Conservation (phyloP, 2,113 vertebrate species). For the Carassius carassius region DNA sequence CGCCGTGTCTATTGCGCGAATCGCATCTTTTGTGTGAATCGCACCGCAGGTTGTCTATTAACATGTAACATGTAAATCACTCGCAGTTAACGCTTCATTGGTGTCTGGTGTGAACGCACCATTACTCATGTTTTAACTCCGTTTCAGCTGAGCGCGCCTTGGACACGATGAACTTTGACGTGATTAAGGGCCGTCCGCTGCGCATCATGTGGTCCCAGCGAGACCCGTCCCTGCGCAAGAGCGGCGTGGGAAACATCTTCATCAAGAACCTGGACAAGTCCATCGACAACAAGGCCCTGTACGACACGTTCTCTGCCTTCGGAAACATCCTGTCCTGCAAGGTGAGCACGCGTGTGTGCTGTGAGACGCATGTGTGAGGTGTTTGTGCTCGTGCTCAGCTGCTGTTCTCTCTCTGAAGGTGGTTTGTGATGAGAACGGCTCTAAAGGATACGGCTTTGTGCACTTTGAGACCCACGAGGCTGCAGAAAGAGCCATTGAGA, state of each 20-base stretch:
- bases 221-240: slow-evolving; percentile 96
- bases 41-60: too few relatives aligned
- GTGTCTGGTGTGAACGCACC: too few relatives aligned
- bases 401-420: slow-evolving; percentile 77
- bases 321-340: slow-evolving; percentile 99
- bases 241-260: slow-evolving; percentile 98
- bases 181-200: slow-evolving; percentile 96
- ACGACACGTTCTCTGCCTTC: slow-evolving; percentile 98
- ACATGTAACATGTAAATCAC: too few relatives aligned
- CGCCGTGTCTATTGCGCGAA: too few relatives aligned
- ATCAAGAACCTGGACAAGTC: slow-evolving; percentile 99
- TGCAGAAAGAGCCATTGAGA: slow-evolving; percentile 97
- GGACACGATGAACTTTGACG: slow-evolving; percentile 99
- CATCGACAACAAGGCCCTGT: slow-evolving; percentile 98
- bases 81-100: too few relatives aligned
- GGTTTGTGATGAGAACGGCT: slow-evolving; percentile 98
- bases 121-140: background rate
- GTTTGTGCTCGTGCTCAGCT: slow-evolving; percentile 10
- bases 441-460: slow-evolving; percentile 98
- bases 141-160: slow-evolving; percentile 90
- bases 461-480: slow-evolving; percentile 99
- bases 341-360: slow-evolving; percentile 70
- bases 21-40: too few relatives aligned
- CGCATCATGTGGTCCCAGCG: slow-evolving; percentile 99
- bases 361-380: slow-evolving; percentile 6